phyloP scores from a whole-genome alignment of 1,140 invertebrate species.

The Stegodyphus dumicola region DNA sequence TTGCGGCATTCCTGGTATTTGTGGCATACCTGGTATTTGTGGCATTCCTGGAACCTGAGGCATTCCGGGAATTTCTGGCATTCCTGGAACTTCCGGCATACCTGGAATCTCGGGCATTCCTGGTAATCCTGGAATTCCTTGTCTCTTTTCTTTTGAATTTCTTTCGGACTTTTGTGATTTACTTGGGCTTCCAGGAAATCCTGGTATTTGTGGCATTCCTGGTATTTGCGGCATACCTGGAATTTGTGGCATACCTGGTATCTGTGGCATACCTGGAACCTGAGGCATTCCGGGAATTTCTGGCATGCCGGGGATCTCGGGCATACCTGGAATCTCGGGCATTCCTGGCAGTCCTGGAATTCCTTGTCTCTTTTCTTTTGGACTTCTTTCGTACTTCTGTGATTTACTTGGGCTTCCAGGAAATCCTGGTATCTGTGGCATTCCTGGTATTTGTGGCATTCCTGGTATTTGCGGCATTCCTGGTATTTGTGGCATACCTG shows the following conservation, averaged over 20 bases:
- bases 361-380: not conserved
- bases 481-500: conserved; percentile 14
- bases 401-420: conserved; percentile 12
- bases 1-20: not conserved
- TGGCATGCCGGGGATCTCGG: not conserved
- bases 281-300: not conserved
- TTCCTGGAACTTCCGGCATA: conserved; percentile 26
- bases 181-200: conserved; percentile 21
- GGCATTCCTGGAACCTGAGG: conserved; percentile 14
- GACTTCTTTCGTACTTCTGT: not conserved
- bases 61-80: conserved; percentile 37
- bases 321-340: conserved; percentile 9
- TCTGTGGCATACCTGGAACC: conserved; percentile 35
- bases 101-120: conserved; percentile 2
- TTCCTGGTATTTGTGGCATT: conserved; percentile 9
- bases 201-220: conserved; percentile 20
- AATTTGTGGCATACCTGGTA: conserved; percentile 18
- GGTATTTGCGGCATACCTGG: conserved; percentile 25
- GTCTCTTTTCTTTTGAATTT: not conserved
- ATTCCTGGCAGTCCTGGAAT: conserved; percentile 12
- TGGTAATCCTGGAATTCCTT: conserved; percentile 20
- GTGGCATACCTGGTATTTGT: conserved; percentile 12
- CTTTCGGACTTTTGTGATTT: conserved; percentile 22
- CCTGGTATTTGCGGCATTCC: not conserved
- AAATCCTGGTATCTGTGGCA: conserved; percentile 14